These are phyloP conservation scores for Egretta garzetta DNA, from an alignment of 2,113 vertebrate species.

Conservation along the genomic window DNA sequence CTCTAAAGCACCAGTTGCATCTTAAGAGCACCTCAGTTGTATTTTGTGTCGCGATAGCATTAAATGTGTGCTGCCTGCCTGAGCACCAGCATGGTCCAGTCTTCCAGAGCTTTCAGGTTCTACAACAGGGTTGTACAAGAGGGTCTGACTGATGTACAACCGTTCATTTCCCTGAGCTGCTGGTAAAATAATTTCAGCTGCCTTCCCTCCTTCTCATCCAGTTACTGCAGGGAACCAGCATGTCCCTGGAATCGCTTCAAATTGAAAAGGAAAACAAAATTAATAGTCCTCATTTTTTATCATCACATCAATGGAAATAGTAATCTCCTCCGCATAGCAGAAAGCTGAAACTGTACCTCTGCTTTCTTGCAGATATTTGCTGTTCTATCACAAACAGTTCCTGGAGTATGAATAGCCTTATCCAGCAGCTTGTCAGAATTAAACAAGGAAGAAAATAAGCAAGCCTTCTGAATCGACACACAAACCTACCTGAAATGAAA, in stretches of 20 bases:
- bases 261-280: background rate
- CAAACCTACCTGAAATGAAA: slow-evolving; percentile 83
- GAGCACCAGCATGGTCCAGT: background rate
- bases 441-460: slow-evolving; percentile 64
- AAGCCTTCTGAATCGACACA: slow-evolving; percentile 79
- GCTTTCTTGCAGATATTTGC: slow-evolving; percentile 82
- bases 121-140: background rate
- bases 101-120: background rate
- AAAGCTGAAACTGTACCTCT: background rate
- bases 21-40: background rate
- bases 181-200: background rate
- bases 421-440: slow-evolving; percentile 52
- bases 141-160: background rate
- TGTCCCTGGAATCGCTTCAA: background rate
- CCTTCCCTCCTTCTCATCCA: background rate
- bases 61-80: background rate
- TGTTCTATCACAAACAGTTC: slow-evolving; percentile 99
- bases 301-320: background rate
- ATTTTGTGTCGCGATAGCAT: background rate
- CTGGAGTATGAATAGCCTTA: slow-evolving; percentile 92
- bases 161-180: background rate
- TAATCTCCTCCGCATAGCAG: background rate
- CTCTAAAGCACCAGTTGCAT: background rate
- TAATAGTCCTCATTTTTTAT: background rate
- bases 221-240: background rate